Evolutionary conservation across 2,888 invertebrate species (phyloP), one percentile per base, ranked within the genome.

Genomic region (Heliconius sara): DNA sequence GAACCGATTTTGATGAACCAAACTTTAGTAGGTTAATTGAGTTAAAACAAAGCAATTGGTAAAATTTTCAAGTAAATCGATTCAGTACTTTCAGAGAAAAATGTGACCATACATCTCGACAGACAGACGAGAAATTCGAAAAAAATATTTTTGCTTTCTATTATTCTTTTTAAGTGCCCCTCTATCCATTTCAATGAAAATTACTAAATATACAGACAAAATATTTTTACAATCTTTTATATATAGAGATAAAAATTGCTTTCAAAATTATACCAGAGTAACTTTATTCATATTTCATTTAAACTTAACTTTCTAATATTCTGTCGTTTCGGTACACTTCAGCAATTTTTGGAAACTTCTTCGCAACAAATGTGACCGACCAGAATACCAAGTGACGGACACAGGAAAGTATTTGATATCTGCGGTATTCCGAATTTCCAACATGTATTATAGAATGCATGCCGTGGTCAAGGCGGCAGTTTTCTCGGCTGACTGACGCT

Each of bases 401-500:
- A 71, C 65, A 77, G 70, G 13, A 43, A 77, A 77, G 77, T 81
- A 79, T 81, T 79, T 65, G 68, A 79, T 79, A 75, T 79, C 43
- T 60, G 74, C 63, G 30, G 78, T 47, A 74, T 79, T 79, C 39
- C 57, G 66, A 74, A 78, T 68, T 73, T 79, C 70, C 63, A 68
- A 79, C 66, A 80, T 52, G 3, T 73, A 77, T 79, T 43, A 76
- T 71, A 77, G 63, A 76, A 76, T 63, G 80, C 71, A 82, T 71
- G 80, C 68, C 67, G 71, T 77, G 82, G 82, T 81, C 80, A 82
- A 81, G 76, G 77, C 70, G 75, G 57, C 77, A 81, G 72, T 73
- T 75, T 70, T 79, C 81, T 76, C 79, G 77, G 75, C 66, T 76
- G 77, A 81, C 77, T 78, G 77, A 70, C 43, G 63, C 75, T 13